A percentile compares a stretch with the other conserved stretches of the same genome.
Evolutionary conservation across 2,888 invertebrate species (phyloP).

Genomic region (Cephalotes varians): DNA sequence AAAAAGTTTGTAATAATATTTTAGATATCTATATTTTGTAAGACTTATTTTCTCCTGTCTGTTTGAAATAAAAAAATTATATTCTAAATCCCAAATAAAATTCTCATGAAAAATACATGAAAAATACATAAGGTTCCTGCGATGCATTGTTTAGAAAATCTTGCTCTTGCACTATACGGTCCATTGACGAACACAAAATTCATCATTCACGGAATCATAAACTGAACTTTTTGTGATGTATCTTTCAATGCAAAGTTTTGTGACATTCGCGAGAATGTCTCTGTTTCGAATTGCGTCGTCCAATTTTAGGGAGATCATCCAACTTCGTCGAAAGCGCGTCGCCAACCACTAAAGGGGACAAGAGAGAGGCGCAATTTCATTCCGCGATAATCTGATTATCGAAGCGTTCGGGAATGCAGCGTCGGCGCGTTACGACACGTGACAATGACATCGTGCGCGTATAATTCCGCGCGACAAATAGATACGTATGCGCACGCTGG

Average conservation of each 20-base stretch:
- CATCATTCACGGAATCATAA: slow-evolving; percentile 20
- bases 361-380: slow-evolving; percentile 36
- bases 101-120: not conserved
- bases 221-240: slow-evolving; percentile 7
- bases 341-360: not conserved
- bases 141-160: not conserved
- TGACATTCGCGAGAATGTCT: slow-evolving; percentile 11
- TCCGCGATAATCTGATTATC: slow-evolving; percentile 43
- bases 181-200: slow-evolving; percentile 6
- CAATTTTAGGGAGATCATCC: slow-evolving; percentile 48
- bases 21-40: not conserved
- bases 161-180: not conserved
- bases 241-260: slow-evolving; percentile 1
- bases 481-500: not conserved
- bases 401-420: slow-evolving; percentile 29
- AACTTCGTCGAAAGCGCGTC: slow-evolving; percentile 25
- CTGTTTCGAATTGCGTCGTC: not conserved
- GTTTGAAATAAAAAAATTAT: not conserved
- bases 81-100: slow-evolving; percentile 8
- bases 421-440: slow-evolving; percentile 26
- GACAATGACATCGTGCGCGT: slow-evolving; percentile 37
- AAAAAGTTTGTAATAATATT: not conserved
- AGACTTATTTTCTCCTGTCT: not conserved
- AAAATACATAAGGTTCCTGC: not conserved
- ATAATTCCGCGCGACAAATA: slow-evolving; percentile 39